phyloP scores from a whole-genome alignment of 1,140 invertebrate genomes.

The Microvelia longipes region DNA sequence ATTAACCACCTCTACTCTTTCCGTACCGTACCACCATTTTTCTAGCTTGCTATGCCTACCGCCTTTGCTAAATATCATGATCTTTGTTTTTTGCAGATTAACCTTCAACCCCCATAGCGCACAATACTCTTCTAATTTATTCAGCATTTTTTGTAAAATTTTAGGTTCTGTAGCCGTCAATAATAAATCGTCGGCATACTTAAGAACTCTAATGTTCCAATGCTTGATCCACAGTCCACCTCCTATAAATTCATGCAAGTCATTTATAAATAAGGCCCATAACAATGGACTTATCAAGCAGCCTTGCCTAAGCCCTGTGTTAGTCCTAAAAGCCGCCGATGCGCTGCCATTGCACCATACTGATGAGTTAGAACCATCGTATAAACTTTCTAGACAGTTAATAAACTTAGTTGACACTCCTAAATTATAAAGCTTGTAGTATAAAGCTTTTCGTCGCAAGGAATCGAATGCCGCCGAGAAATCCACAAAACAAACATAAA shows the following conservation, averaged over 20 bases:
- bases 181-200: background rate
- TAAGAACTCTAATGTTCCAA: background rate
- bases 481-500: background rate
- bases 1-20: background rate
- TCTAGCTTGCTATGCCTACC: constrained; percentile 6
- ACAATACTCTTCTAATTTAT: constrained; percentile 16
- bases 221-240: background rate
- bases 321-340: background rate
- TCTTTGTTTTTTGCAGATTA: constrained; percentile 19
- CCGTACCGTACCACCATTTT: background rate
- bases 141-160: constrained; percentile 12
- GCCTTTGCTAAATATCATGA: constrained; percentile 17
- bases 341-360: background rate
- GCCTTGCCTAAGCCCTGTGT: too few relatives aligned
- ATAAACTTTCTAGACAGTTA: background rate
- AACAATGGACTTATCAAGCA: background rate
- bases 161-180: background rate
- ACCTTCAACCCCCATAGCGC: constrained; percentile 8
- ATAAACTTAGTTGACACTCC: background rate
- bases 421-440: background rate
- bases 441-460: background rate
- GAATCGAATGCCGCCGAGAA: background rate
- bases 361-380: background rate
- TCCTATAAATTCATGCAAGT: background rate
- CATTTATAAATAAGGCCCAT: background rate